These are phyloP conservation scores for Pangasius krempfi DNA, from an alignment of 2,797 vertebrate species.

Conservation along the genomic window DNA sequence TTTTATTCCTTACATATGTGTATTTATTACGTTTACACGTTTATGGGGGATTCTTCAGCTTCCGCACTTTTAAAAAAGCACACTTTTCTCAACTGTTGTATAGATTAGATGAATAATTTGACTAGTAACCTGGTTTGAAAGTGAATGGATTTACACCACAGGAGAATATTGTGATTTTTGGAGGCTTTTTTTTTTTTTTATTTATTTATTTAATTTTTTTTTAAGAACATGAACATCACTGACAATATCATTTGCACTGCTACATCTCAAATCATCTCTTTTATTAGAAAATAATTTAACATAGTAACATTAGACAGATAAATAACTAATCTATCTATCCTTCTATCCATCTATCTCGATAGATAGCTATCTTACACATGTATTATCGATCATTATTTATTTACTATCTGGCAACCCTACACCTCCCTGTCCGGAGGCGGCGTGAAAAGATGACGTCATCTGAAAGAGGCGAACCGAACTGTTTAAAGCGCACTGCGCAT, in stretches of 20 bases:
- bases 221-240: not conserved
- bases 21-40: not conserved
- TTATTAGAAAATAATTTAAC: too few relatives aligned
- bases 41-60: not conserved
- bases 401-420: not conserved
- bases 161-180: not conserved
- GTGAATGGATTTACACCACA: not conserved
- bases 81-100: not conserved
- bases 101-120: not conserved
- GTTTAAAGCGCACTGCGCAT: slow-evolving; percentile 21
- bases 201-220: too few relatives aligned
- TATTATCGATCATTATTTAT: not conserved
- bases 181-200: not conserved
- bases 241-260: not conserved
- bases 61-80: not conserved
- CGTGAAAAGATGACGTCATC: slow-evolving; percentile 10
- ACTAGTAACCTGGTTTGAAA: not conserved
- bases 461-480: not conserved
- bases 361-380: too few relatives aligned
- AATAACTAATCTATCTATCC: not conserved
- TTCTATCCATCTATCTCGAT: not conserved
- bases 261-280: not conserved
- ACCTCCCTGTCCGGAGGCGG: not conserved
- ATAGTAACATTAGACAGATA: too few relatives aligned
- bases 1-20: too few relatives aligned